phyloP scores from a whole-genome alignment of 2,888 invertebrate genomes.

The Patella pellucida region DNA sequence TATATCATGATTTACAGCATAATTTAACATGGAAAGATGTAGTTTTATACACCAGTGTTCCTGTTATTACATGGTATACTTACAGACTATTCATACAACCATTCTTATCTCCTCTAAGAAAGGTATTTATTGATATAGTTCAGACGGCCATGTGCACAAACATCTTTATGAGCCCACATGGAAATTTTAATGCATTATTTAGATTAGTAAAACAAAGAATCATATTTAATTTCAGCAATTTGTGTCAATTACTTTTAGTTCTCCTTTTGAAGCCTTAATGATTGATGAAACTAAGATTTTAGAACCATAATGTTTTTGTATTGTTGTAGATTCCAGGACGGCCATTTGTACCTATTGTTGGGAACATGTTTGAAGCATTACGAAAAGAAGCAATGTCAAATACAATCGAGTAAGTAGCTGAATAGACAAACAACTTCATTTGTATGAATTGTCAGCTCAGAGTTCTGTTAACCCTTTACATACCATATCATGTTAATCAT shows the following conservation, averaged over 20 bases:
- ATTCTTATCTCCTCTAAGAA: constrained; percentile 52
- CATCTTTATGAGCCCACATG: no score
- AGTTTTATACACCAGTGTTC: constrained; percentile 25
- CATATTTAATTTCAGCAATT: no score
- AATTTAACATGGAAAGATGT: constrained; percentile 21
- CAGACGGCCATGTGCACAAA: no score
- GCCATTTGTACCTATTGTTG: constrained; percentile 53
- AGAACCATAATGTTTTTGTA: background rate
- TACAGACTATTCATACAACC: constrained; percentile 47
- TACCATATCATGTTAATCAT: no score
- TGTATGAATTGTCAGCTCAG: no score
- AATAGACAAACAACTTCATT: no score
- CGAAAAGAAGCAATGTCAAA: constrained; percentile 52
- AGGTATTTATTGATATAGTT: constrained; percentile 33
- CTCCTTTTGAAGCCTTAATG: no score
- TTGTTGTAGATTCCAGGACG: constrained; percentile 53
- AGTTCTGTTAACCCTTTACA: no score
- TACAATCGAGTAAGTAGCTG: constrained; percentile 44
- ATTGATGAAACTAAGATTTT: background rate
- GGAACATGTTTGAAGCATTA: constrained; percentile 56
- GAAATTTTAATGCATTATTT: no score
- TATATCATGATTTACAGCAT: constrained; percentile 5
- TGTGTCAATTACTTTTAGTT: no score
- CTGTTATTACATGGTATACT: constrained; percentile 37
- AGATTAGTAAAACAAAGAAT: no score